Evolutionary conservation across 2,113 vertebrate species (phyloP).

Genomic region (Solea senegalensis): DNA sequence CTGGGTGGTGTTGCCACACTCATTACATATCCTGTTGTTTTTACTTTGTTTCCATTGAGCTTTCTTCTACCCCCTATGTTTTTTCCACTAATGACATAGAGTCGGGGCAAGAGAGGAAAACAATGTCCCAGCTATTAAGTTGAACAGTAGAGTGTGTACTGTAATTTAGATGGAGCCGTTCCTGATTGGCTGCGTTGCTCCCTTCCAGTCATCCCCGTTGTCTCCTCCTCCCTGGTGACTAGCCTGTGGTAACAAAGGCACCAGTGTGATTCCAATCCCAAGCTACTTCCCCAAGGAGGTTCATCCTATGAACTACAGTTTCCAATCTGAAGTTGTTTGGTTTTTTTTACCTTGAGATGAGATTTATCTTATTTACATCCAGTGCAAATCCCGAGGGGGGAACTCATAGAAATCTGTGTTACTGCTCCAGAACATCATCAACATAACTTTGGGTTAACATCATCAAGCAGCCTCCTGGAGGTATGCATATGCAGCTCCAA

Average conservation of each 20-base stretch:
- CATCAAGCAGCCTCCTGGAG: constrained; percentile 23
- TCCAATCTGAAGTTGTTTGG: constrained; percentile 51
- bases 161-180: constrained; percentile 34
- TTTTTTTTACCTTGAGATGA: constrained; percentile 60
- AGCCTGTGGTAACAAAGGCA: constrained; percentile 56
- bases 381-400: constrained; percentile 37
- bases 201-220: constrained; percentile 63
- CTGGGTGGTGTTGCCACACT: background rate
- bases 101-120: constrained; percentile 42
- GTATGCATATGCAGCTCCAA: constrained; percentile 31
- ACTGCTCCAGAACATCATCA: constrained; percentile 38
- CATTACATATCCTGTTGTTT: constrained; percentile 21
- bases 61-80: constrained; percentile 49
- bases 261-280: constrained; percentile 54
- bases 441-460: constrained; percentile 46
- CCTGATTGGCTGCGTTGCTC: constrained; percentile 63
- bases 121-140: constrained; percentile 35
- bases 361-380: constrained; percentile 14
- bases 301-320: constrained; percentile 67
- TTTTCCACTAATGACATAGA: constrained; percentile 49
- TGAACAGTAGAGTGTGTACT: constrained; percentile 35
- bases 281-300: constrained; percentile 50
- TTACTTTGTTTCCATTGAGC: constrained; percentile 26
- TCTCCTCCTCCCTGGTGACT: constrained; percentile 50
- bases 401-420: constrained; percentile 39